Evolutionary conservation across 2,113 vertebrate genomes (phyloP), one percentile per base, ranked within the genome.

Genomic region (Protomyctophum bolini): DNA sequence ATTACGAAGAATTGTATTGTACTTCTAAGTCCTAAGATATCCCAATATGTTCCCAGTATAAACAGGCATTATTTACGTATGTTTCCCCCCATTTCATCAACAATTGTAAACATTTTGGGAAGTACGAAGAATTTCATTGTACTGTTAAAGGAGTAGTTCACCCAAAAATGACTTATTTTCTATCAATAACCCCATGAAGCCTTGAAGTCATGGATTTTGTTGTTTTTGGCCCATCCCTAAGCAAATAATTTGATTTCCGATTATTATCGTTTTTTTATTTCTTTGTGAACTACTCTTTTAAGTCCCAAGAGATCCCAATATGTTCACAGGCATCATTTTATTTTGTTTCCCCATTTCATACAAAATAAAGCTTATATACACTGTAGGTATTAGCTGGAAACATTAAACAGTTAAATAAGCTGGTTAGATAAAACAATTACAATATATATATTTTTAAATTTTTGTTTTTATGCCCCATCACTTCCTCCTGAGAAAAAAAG

Each of bases 331-430:
- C 91, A 93, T 89, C 79, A 91, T 91, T 84, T 8, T 7, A 41
- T 9, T 72, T 68, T 71, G 33, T 65, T 67, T 41, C 10, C 55
- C 63, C 29, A 57, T 77, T 79, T 72, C 88, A 90, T 92, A n/a
- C 82, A 91, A 76, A 92, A 41, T n/a, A 92, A 95, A 21, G 92
- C 94, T 95, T 94, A 94, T 94, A 93, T 84, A 92, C 91, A 93
- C 91, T 94, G 93, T 85, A 92, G 86, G 87, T 88, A 90, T 87
- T 89, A 92, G 91, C 92, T 92, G 70, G 91, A 90, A 92, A 94
- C 90, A 94, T 89, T 92, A 89, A 90, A 94, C 93, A 92, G 89
- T 92, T 90, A 90, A 92, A 91, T 89, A 91, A 89, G 91, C 91
- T 89, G 86, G 87, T 93, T 91, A 92, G 90, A 94, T 86, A 76